Evolutionary conservation across 2,113 vertebrate species (phyloP).

Genomic region (Aspidoscelis tigris): DNA sequence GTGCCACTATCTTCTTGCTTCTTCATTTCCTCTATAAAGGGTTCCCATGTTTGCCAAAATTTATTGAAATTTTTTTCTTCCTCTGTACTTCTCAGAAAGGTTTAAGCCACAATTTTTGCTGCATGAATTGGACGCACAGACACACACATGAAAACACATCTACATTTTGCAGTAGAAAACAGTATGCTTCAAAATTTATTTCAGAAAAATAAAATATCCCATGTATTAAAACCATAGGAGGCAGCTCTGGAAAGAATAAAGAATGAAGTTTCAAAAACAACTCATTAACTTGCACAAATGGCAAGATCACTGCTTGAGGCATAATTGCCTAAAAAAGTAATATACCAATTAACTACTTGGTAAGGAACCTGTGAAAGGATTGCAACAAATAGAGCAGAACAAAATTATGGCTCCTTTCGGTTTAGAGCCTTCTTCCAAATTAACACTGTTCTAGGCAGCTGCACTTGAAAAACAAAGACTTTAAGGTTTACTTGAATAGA

Average conservation of each 20-base stretch:
- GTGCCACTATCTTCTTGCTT: too few relatives aligned
- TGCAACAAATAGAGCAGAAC: constrained; percentile 10
- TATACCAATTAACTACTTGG: not conserved
- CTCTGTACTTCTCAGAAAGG: too few relatives aligned
- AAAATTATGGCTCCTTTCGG: not conserved
- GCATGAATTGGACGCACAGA: not conserved
- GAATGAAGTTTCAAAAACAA: not conserved
- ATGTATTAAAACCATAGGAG: not conserved
- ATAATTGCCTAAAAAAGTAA: not conserved
- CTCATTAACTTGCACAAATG: not conserved
- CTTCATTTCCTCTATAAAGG: too few relatives aligned
- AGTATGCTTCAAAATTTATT: not conserved
- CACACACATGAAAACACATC: not conserved
- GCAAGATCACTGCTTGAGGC: not conserved
- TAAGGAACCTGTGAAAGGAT: not conserved
- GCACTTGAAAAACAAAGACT: not conserved
- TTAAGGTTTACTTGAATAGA: constrained; percentile 7
- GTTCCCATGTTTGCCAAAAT: too few relatives aligned
- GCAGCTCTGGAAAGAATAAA: not conserved
- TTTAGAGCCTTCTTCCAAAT: constrained; percentile 5
- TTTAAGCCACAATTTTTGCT: not conserved
- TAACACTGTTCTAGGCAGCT: not conserved
- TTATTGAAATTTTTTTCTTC: too few relatives aligned
- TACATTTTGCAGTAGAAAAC: not conserved
- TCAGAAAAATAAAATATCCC: not conserved